These are phyloP conservation scores for Hippopotamyrus pictus DNA, from an alignment of 2,797 vertebrate species.

Conservation along the genomic window DNA sequence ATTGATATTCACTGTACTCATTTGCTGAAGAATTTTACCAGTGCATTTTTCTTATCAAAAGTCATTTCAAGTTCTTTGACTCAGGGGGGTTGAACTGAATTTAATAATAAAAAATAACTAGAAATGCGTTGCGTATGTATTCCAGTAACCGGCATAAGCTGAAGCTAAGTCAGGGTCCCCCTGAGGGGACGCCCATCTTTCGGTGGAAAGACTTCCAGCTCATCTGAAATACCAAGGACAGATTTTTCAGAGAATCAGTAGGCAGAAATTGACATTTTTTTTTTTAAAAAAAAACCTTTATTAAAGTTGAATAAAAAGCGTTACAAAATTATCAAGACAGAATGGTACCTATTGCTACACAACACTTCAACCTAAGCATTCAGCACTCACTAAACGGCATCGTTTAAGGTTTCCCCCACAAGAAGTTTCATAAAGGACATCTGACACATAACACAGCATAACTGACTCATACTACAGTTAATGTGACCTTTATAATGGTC, in stretches of 20 bases:
- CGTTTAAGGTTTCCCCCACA: not conserved
- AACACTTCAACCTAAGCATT: conserved; percentile 5
- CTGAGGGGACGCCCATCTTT: not conserved
- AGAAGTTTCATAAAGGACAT: not conserved
- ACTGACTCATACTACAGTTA: conserved; percentile 7
- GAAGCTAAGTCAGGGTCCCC: not conserved
- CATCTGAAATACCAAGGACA: not conserved
- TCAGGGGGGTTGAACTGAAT: not conserved
- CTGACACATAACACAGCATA: not conserved
- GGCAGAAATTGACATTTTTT: too few relatives aligned
- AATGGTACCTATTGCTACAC: conserved; percentile 42
- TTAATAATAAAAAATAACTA: not conserved
- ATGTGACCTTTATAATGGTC: conserved; percentile 6
- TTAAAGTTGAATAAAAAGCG: conserved; percentile 31
- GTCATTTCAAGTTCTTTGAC: not conserved
- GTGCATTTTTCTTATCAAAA: not conserved
- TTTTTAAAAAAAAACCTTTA: conserved; percentile 12
- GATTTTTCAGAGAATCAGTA: not conserved
- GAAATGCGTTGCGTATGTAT: not conserved
- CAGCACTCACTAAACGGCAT: conserved; percentile 11
- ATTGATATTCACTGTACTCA: not conserved
- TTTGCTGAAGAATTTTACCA: not conserved
- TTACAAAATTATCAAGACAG: conserved; percentile 40
- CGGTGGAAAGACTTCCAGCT: not conserved
- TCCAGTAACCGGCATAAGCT: not conserved